Base-by-base conservation (phyloP, 2,797 vertebrate species). In the Margarornis squamiger region DNA sequence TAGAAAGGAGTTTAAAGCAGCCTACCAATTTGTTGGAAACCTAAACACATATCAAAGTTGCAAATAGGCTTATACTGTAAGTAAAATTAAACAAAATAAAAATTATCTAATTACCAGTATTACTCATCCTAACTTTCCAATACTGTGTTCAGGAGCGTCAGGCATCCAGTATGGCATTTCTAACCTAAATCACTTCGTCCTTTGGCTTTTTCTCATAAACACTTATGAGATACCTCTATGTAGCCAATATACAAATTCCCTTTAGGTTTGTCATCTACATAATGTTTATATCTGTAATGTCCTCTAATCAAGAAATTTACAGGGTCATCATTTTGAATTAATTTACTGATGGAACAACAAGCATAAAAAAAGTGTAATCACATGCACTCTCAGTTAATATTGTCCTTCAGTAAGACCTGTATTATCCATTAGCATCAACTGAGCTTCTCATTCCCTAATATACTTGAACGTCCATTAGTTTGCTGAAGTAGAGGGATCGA, bases 41-140 rank as follows among this genome's bases (percentile, higher is more conserved):
- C 22, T 80, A 97, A 95, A 91, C 12, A 86, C 15, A 74, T 90
- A 90, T 82, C 51, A 92, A 93, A 93, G 30, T 55, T 81, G 29
- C 14, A 82, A 81, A 97, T 75, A 76, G 14, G 55, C 51, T 93
- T 93, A 79, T 82, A 54, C 14, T 94, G 41, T 89, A 94, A 93
- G 12, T 48, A 93, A 93, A 94, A 93, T 85, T 76, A 67, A 91
- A 83, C 29, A 91, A 97, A 93, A 90, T 15, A 91, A 81, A 90
- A 92, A 76, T 58, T 10, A 88, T 70, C 48, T 96, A 77, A 96
- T 95, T 96, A 46, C 48, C 7, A 75, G 8, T 45, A 73, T 90
- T 97, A 57, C 11, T 95, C 63, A 82, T 73, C 11, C 63, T 94
- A 92, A 91, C 30, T 57, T 80, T 65, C 90, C 92, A 68, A 81